A percentile compares a stretch with the other conserved stretches of the same genome.
These are phyloP conservation scores for Coenonympha glycerion DNA, from an alignment of 2,888 invertebrate species.

Conservation along the genomic window DNA sequence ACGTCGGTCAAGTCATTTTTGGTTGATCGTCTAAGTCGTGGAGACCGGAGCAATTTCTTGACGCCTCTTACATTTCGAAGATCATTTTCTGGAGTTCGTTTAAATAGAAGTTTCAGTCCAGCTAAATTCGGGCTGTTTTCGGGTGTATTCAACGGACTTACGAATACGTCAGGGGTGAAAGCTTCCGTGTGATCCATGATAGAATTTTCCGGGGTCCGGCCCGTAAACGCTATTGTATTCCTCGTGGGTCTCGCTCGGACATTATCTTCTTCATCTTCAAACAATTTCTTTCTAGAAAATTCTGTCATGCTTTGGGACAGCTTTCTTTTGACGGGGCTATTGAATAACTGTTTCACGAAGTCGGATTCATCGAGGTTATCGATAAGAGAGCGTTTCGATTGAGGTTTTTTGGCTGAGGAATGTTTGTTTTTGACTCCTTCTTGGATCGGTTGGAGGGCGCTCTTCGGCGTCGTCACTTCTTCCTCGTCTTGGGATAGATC, in stretches of 20 bases:
- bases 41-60: slow-evolving; percentile 37
- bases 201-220: slow-evolving; percentile 36
- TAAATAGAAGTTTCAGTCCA: slow-evolving; percentile 47
- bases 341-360: slow-evolving; percentile 63
- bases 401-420: slow-evolving; percentile 68
- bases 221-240: slow-evolving; percentile 37
- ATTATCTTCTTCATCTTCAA: slow-evolving; percentile 42
- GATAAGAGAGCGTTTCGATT: slow-evolving; percentile 63
- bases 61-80: slow-evolving; percentile 44
- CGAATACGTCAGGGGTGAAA: slow-evolving; percentile 51
- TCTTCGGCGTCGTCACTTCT: slow-evolving; percentile 56
- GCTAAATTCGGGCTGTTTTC: slow-evolving; percentile 40
- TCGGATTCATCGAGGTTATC: slow-evolving; percentile 62
- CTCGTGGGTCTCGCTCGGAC: slow-evolving; percentile 33
- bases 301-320: slow-evolving; percentile 69
- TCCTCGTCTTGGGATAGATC: slow-evolving; percentile 35
- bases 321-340: slow-evolving; percentile 67
- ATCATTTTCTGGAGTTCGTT: slow-evolving; percentile 45
- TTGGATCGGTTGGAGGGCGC: slow-evolving; percentile 47
- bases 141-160: slow-evolving; percentile 53
- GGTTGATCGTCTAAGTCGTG: slow-evolving; percentile 43
- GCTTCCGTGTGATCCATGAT: slow-evolving; percentile 36
- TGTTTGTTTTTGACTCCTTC: slow-evolving; percentile 66
- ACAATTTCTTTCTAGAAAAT: slow-evolving; percentile 47
- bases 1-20: slow-evolving; percentile 59